Evolutionary conservation across 30 jellyfish, hydroid and myxozoan species (phyloP), one percentile per base, ranked within the genome.

Genomic region (Cassiopea xamachana): DNA sequence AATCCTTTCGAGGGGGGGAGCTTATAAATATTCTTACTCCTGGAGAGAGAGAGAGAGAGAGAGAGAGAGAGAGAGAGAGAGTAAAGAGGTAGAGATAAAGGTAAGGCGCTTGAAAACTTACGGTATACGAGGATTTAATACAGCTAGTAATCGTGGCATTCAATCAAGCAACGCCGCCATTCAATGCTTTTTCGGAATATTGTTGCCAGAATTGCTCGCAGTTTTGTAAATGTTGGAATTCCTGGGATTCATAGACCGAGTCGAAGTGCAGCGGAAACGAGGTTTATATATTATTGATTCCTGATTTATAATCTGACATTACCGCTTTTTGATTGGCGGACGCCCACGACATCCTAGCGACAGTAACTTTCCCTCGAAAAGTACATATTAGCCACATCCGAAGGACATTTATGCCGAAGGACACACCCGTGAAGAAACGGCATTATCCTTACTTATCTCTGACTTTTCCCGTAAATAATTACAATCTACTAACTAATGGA

Each of bases 251-350:
- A 55, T 71, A 71, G 80, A 71, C 80, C 19, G 55, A 50, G 3
- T 15, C 51, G 55, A 3, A 3, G 3, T 71, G 80, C 80, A 3
- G 80, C 80, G 80, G 55, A 71, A 71, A 43, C 80, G 74, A 71
- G 80, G 50, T 71, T 71, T 71, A 2, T 16, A 43, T 43, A 55
- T 14, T 71, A 43, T 71, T 71, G 80, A 55, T 71, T 71, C 80
- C 80, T 71, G 80, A 39, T 71, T 71, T 3, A 71, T 71, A 71
- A 8, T 17, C 80, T 17, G 47, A 71, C 3, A 8, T 17, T 8
- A 15, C 80, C 80, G 80, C 55, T 5, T 71, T 67, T 19, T 71
- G 55, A 19, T 71, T 43, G 80, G 55, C 80, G 55, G 80, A 19
- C 80, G 80, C 80, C 80, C 51, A 71, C 81, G 69, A 7, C n/a